Conservation (phyloP, 2,797 vertebrate species). For the Antrozous pallidus region DNA sequence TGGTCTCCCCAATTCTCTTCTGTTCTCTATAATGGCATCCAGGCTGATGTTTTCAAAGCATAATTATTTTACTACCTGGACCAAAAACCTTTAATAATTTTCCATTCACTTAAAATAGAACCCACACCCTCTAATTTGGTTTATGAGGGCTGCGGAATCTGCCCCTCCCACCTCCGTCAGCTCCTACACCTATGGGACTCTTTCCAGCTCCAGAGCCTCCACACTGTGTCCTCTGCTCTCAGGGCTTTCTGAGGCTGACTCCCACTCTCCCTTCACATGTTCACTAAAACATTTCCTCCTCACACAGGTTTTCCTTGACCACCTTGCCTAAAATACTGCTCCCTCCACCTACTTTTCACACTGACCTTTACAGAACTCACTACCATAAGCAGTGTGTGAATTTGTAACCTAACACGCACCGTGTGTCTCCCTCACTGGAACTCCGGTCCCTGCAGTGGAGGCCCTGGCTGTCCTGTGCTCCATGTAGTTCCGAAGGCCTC, state of each 20-base stretch:
- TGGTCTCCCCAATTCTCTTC: background rate
- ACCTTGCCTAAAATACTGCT: background rate
- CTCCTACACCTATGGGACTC: background rate
- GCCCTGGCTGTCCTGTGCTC: background rate
- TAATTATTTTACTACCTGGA: background rate
- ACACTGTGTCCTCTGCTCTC: background rate
- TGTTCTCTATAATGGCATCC: background rate
- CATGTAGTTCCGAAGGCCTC: background rate
- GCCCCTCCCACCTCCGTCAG: background rate
- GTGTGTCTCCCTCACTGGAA: background rate
- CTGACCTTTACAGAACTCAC: background rate
- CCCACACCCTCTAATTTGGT: background rate
- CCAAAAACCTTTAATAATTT: background rate
- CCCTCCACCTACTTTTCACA: background rate
- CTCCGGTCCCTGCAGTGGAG: background rate
- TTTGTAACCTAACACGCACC: background rate
- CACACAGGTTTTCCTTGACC: background rate
- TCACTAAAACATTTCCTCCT: background rate
- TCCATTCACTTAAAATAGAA: background rate
- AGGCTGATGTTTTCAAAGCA: background rate
- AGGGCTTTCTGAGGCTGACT: background rate
- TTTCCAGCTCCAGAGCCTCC: background rate
- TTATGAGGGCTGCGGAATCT: accelerated
- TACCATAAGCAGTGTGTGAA: background rate
- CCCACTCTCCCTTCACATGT: background rate